These are phyloP conservation scores for Andricus curvator DNA, from an alignment of 2,888 invertebrate genomes.

Conservation along the genomic window DNA sequence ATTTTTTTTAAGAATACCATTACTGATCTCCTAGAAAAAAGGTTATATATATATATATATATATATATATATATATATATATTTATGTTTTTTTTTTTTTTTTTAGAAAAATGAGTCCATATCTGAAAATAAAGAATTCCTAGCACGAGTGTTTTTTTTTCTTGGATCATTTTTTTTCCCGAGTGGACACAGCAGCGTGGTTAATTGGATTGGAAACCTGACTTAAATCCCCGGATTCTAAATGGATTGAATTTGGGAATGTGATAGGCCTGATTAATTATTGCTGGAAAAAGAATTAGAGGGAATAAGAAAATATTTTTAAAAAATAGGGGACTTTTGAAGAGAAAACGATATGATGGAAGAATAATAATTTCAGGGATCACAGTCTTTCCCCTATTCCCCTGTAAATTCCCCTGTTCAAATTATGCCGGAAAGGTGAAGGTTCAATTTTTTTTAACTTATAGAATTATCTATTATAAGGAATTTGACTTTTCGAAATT, in stretches of 20 bases:
- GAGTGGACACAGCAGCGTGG: not conserved
- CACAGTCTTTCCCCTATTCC: no score
- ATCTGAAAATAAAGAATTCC: not conserved
- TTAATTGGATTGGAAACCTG: conserved; percentile 7
- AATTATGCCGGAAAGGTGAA: no score
- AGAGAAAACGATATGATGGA: no score
- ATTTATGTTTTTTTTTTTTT: no score
- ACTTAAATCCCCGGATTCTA: not conserved
- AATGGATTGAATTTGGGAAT: not conserved
- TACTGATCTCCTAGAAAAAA: no score
- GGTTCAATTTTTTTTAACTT: no score
- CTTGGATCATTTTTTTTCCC: not conserved
- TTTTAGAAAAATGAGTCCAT: not conserved
- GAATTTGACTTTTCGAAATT: no score
- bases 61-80: no score
- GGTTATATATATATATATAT: not conserved
- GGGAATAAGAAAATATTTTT: not conserved
- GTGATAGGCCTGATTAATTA: not conserved
- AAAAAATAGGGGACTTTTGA: not conserved
- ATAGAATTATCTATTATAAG: no score
- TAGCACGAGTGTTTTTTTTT: not conserved
- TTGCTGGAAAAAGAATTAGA: not conserved
- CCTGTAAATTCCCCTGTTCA: no score
- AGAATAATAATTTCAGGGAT: no score
- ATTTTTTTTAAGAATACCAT: no score